Evolutionary conservation across 2,113 vertebrate genomes (phyloP), one percentile per base, ranked within the genome.

Genomic region (Hemicordylus capensis): DNA sequence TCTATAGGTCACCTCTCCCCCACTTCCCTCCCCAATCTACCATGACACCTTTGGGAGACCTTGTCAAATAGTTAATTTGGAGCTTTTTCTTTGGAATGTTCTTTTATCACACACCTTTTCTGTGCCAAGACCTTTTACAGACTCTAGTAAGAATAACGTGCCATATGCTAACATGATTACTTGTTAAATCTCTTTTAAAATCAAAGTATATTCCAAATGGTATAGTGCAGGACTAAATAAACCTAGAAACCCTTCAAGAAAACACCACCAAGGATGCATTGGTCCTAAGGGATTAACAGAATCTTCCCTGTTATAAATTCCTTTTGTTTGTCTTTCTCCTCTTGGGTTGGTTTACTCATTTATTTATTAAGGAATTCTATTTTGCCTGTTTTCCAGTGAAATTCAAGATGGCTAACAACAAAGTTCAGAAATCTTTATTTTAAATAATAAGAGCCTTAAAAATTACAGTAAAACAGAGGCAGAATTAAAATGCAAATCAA

Each of bases 51-150:
- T 87, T 95, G 94, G 92, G 96, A 92, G 92, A 92, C 1, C 3
- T 93, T 94, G 91, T 94, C 88, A 92, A 94, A 93, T 95, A 92
- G 89, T 96, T 94, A 93, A 92, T 94, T 95, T 91, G 89, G 80
- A 89, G 85, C 82, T 92, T 86, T 89, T 46, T 44, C 81, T 92
- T 95, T 95, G 93, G 86, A 94, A 92, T 93, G 91, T 81, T 88
- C 89, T 96, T 54, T 93, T 95, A 91, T 94, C 95, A 90, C 91
- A 93, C 93, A 91, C 90, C 85, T 95, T 94, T 94, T 91, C 76
- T 56, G 34, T 95, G 95, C 95, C 95, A 96, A 93, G 90, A 86
- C 77, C 76, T 91, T 91, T 94, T 93, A 84, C 63, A 81, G 82
- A 86, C 76, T 89, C 87, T 92, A 46, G 91, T 85, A 92, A 91